Percentiles rank a stretch among this genome's conserved stretches.
These are phyloP conservation scores for Tragulus kanchil DNA, from an alignment of 2,113 vertebrate species.

Conservation along the genomic window DNA sequence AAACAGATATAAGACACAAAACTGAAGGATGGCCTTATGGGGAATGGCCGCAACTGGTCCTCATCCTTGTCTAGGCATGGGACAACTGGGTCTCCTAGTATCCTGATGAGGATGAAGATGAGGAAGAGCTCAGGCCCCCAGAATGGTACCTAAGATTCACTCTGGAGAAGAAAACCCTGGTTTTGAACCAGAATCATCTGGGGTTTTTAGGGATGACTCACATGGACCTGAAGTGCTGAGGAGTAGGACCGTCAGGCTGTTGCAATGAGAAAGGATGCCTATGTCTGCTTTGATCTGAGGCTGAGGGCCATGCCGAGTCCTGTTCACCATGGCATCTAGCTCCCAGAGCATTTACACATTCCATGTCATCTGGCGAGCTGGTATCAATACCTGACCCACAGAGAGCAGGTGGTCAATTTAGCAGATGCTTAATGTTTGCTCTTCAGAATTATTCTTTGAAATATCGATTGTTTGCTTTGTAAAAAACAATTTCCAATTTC, in stretches of 20 bases:
- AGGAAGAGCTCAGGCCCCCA: background rate
- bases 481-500: background rate
- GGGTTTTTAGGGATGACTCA: background rate
- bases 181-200: background rate
- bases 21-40: background rate
- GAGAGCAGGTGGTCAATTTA: background rate
- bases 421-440: background rate
- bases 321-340: rapidly evolving
- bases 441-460: conserved; percentile 12
- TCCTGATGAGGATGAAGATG: background rate
- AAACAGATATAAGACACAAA: background rate
- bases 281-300: background rate
- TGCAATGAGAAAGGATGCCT: too few species aligned
- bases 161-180: background rate
- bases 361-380: background rate
- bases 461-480: conserved; percentile 38
- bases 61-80: too few species aligned
- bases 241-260: background rate
- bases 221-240: background rate
- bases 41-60: background rate
- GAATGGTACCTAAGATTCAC: background rate
- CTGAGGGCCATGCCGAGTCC: background rate
- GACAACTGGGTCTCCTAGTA: too few species aligned
- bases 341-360: too few species aligned
- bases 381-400: too few species aligned